These are phyloP conservation scores for Lota lota DNA, from an alignment of 2,113 vertebrate genomes.

Conservation along the genomic window DNA sequence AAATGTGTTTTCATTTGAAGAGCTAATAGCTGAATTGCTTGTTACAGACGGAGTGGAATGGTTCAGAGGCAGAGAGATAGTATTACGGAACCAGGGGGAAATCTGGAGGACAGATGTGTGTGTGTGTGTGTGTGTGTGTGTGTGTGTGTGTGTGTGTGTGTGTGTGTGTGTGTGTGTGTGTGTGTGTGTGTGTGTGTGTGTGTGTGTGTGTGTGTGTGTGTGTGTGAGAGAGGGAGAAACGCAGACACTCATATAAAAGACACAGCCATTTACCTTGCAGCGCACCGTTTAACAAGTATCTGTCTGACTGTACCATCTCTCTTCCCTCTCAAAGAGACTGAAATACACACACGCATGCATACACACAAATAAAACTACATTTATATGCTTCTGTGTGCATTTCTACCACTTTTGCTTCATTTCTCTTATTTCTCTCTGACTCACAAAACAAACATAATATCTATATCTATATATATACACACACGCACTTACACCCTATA, in stretches of 20 bases:
- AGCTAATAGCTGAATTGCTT: conserved; percentile 62
- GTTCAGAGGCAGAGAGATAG: conserved; percentile 44
- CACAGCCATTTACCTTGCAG: conserved; percentile 57
- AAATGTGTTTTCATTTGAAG: conserved; percentile 68
- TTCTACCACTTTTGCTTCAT: too few relatives aligned
- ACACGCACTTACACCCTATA: background rate
- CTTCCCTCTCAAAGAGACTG: conserved; percentile 32
- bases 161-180: too few relatives aligned
- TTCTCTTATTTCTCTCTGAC: too few relatives aligned
- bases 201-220: too few relatives aligned
- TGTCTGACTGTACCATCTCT: conserved; percentile 25
- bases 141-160: too few relatives aligned
- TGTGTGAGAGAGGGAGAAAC: conserved; percentile 19
- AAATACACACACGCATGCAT: background rate
- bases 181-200: too few relatives aligned
- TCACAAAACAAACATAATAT: too few relatives aligned
- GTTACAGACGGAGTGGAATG: conserved; percentile 56
- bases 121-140: background rate
- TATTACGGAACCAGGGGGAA: conserved; percentile 48
- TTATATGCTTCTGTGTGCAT: too few relatives aligned
- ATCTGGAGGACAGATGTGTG: conserved; percentile 70
- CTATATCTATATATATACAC: background rate
- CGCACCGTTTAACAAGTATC: conserved; percentile 49
- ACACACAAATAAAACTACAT: conserved; percentile 5
- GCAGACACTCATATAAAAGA: conserved; percentile 30